Conservation (phyloP, 2,888 invertebrate genomes). For the Coleophora flavipennella region DNA sequence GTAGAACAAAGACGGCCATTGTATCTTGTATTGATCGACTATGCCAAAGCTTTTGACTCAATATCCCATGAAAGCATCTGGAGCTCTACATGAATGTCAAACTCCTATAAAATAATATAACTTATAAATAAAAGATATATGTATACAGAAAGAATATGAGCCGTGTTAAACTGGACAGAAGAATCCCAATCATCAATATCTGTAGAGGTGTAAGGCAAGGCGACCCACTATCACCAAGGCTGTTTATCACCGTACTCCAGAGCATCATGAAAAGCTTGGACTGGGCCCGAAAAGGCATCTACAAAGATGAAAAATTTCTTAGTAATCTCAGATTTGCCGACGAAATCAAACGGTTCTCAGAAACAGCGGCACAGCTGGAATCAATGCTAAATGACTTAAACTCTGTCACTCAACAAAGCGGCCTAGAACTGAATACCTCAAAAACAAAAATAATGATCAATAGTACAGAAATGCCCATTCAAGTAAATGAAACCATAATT, state of each 20-base stretch:
- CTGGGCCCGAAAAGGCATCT: neutral
- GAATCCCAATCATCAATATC: slow-evolving; percentile 6
- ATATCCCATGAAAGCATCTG: slow-evolving; percentile 9
- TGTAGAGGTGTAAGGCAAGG: slow-evolving; percentile 6
- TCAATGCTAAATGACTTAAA: neutral
- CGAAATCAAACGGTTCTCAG: neutral
- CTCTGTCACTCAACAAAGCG: neutral
- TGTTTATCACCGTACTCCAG: slow-evolving; percentile 2
- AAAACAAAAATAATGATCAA: slow-evolving; percentile 1
- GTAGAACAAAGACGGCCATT: slow-evolving; percentile 6
- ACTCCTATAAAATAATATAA: no score
- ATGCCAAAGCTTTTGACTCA: slow-evolving; percentile 6
- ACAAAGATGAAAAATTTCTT: neutral
- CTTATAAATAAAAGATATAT: slow-evolving; percentile 1
- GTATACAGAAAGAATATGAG: slow-evolving; percentile 10
- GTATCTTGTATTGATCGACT: slow-evolving; percentile 2
- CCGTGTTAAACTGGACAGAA: slow-evolving; percentile 11
- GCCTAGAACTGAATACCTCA: neutral
- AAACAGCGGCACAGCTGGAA: neutral
- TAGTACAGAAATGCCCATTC: neutral
- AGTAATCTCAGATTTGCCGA: neutral
- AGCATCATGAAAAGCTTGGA: neutral
- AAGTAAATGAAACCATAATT: neutral
- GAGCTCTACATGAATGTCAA: neutral
- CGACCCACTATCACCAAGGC: slow-evolving; percentile 3